Conservation (phyloP, 2,888 invertebrate species). For the Rhingia campestris region DNA sequence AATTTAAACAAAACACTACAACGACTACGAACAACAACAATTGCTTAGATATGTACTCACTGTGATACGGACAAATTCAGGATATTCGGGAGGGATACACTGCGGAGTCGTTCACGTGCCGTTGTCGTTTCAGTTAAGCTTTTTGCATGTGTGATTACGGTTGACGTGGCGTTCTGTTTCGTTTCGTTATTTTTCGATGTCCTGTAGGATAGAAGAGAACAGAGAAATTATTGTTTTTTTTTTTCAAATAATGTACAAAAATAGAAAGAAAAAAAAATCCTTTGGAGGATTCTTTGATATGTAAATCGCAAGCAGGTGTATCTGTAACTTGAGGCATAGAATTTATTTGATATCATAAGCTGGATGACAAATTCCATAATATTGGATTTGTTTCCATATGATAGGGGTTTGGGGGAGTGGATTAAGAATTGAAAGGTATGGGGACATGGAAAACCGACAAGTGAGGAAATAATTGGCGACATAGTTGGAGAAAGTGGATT, state of each 20-base stretch:
- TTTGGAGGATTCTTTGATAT: background rate
- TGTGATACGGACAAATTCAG: constrained; percentile 69
- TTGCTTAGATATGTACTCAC: constrained; percentile 53
- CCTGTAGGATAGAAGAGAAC: constrained; percentile 46
- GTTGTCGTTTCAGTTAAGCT: constrained; percentile 42
- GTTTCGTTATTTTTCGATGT: constrained; percentile 67
- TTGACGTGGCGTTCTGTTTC: constrained; percentile 58
- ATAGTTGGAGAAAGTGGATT: background rate
- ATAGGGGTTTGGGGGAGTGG: background rate
- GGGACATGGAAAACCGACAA: no score
- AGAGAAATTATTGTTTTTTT: constrained; percentile 36
- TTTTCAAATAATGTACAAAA: constrained; percentile 12
- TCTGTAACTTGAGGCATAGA: no score
- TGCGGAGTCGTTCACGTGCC: constrained; percentile 74
- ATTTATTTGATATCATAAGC: background rate
- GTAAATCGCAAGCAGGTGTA: background rate
- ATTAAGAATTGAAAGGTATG: no score
- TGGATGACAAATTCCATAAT: background rate
- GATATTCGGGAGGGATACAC: constrained; percentile 78
- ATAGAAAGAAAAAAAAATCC: background rate
- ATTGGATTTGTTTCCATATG: background rate
- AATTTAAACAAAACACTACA: background rate
- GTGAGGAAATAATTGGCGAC: background rate
- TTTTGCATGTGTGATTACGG: constrained; percentile 62
- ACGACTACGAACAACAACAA: background rate